A percentile compares a stretch with the other conserved stretches of the same genome.
Evolutionary conservation across 2,797 vertebrate species (phyloP).

Genomic region (Gymnothorax javanicus): DNA sequence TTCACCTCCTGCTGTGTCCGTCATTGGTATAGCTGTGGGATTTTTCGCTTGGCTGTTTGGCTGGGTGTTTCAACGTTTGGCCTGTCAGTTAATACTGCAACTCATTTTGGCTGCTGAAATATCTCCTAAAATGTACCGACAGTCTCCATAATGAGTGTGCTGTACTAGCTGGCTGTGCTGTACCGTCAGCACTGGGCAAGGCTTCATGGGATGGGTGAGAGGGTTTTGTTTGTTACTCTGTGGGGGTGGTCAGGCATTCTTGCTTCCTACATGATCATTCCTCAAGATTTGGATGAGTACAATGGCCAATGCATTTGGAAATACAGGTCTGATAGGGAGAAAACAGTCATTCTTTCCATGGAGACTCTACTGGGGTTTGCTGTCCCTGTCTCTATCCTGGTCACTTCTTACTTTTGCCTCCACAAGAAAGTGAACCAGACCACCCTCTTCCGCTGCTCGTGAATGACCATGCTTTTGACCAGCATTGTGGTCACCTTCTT

Average conservation of each 20-base stretch:
- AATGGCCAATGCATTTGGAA: conserved; percentile 28
- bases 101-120: conserved; percentile 38
- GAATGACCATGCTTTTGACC: conserved; percentile 39
- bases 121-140: conserved; percentile 41
- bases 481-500: conserved; percentile 47
- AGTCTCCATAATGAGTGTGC: conserved; percentile 43
- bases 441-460: conserved; percentile 16
- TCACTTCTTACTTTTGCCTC: conserved; percentile 47
- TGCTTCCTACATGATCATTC: conserved; percentile 24
- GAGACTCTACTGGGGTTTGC: conserved; percentile 49
- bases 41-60: no score
- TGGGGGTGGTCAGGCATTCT: conserved; percentile 39
- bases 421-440: conserved; percentile 38
- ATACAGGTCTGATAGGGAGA: not conserved
- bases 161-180: conserved; percentile 41
- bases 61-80: conserved; percentile 19
- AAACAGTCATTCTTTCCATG: conserved; percentile 17
- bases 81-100: conserved; percentile 42
- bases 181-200: conserved; percentile 30
- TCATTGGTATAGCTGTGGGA: no score
- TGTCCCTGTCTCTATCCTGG: conserved; percentile 42
- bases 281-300: not conserved
- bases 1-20: no score
- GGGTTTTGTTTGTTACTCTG: conserved; percentile 25
- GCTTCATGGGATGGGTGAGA: conserved; percentile 29